A percentile compares a stretch with the other conserved stretches of the same genome.
Conservation (phyloP, 2,797 vertebrate genomes). For the Limosa lapponica region DNA sequence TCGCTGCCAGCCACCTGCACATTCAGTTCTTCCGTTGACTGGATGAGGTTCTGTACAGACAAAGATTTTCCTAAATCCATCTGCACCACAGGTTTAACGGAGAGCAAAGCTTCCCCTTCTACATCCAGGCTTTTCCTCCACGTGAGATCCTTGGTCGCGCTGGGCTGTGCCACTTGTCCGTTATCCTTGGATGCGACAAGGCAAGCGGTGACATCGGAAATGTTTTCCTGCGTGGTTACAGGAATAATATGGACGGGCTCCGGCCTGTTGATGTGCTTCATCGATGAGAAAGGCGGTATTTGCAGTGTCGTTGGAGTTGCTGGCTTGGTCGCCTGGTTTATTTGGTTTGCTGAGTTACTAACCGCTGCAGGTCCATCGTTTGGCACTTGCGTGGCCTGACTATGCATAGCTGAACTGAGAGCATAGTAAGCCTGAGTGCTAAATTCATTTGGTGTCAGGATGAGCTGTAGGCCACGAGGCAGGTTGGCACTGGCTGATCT, state of each 20-base stretch:
- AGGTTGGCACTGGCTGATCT: constrained; percentile 89
- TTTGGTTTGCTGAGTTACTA: constrained; percentile 83
- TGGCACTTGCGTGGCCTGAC: constrained; percentile 82
- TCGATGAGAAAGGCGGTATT: constrained; percentile 80
- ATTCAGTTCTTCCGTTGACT: constrained; percentile 83
- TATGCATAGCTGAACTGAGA: constrained; percentile 83
- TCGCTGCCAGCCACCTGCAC: constrained; percentile 82
- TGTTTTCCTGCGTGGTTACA: constrained; percentile 76
- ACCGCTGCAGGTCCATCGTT: constrained; percentile 78
- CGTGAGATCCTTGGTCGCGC: constrained; percentile 83
- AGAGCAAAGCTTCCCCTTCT: constrained; percentile 87
- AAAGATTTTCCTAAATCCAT: constrained; percentile 88
- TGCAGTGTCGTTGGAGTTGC: constrained; percentile 84
- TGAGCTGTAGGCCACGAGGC: constrained; percentile 90
- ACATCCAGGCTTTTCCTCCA: constrained; percentile 92
- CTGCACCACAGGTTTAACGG: constrained; percentile 77
- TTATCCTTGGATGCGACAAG: constrained; percentile 82
- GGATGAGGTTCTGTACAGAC: constrained; percentile 93
- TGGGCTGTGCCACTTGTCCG: constrained; percentile 76
- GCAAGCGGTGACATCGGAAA: constrained; percentile 80
- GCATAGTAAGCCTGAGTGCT: constrained; percentile 86
- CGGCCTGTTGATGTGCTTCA: constrained; percentile 76
- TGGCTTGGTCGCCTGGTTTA: constrained; percentile 77
- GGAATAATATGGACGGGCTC: constrained; percentile 80
- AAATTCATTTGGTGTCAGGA: constrained; percentile 90